phyloP scores from a whole-genome alignment of 2,888 invertebrate genomes.

The Parascotia fuliginaria region DNA sequence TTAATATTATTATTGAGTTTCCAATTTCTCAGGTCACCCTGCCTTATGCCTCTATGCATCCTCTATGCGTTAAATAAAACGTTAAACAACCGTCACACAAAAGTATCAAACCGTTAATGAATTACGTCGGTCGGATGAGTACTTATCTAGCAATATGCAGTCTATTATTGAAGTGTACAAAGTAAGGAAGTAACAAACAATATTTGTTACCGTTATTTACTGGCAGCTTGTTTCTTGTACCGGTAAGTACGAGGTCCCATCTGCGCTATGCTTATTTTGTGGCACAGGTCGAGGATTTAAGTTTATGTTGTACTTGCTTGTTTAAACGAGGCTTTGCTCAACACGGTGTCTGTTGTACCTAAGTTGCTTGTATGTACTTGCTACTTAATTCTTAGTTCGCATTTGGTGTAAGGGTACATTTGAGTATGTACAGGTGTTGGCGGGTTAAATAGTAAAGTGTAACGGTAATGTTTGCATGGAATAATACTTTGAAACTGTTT shows the following conservation, averaged over 20 bases:
- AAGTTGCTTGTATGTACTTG: conserved; percentile 52
- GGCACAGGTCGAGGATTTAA: conserved; percentile 59
- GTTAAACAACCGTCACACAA: too few species aligned
- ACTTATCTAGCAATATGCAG: too few species aligned
- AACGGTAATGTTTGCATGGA: neutral
- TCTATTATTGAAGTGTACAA: neutral
- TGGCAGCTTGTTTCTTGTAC: conserved; percentile 17
- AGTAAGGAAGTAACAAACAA: neutral
- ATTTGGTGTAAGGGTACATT: conserved; percentile 40
- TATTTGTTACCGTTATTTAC: conserved; percentile 1
- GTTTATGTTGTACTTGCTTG: conserved; percentile 66
- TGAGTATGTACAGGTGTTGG: conserved; percentile 32
- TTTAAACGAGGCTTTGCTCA: conserved; percentile 53
- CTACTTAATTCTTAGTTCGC: conserved; percentile 53
- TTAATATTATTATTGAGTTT: too few species aligned
- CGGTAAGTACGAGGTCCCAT: conserved; percentile 29
- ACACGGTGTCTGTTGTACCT: conserved; percentile 56
- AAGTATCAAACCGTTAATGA: too few species aligned
- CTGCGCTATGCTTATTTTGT: conserved; percentile 54
- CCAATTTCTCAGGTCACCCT: too few species aligned
- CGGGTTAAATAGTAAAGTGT: conserved; percentile 6
- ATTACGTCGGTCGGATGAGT: too few species aligned
- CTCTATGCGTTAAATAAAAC: too few species aligned
- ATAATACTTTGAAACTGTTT: neutral
- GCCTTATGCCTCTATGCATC: too few species aligned